Conservation (phyloP, 2,888 invertebrate species). For the Metacarcinus magister region DNA sequence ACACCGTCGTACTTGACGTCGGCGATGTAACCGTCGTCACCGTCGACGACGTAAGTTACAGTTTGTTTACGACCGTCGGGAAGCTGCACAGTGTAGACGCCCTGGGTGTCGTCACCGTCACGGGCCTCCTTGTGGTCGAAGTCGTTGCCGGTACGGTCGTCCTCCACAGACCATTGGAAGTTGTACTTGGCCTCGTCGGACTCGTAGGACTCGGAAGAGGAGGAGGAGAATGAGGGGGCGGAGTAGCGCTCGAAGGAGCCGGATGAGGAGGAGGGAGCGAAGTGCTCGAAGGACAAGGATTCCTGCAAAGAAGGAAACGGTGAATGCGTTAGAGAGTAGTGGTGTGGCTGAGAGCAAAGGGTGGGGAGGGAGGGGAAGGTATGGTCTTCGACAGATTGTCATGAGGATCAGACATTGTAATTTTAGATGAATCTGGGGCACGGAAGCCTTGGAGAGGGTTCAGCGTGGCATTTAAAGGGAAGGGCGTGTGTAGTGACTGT, state of each 20-base stretch:
- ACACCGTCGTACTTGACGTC: constrained; percentile 68
- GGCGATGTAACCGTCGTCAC: constrained; percentile 68
- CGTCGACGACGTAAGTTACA: constrained; percentile 64
- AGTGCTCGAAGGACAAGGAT: background rate
- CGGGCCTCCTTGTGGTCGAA: constrained; percentile 63
- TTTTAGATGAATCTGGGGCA: background rate
- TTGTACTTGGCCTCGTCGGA: constrained; percentile 61
- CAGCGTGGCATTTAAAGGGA: background rate
- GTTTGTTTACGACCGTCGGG: constrained; percentile 67
- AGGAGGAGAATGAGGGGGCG: background rate
- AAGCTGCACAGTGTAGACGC: constrained; percentile 68
- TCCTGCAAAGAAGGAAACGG: background rate
- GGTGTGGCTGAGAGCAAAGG: background rate
- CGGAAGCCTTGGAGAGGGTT: background rate
- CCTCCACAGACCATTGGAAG: constrained; percentile 62
- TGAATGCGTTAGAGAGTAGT: too few relatives aligned
- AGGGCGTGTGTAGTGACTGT: background rate
- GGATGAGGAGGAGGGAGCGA: background rate
- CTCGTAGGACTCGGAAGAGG: constrained; percentile 29
- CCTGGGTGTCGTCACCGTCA: constrained; percentile 64
- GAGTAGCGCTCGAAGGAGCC: background rate
- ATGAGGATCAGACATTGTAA: background rate
- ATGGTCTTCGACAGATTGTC: background rate
- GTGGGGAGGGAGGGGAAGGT: background rate
- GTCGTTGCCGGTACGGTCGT: constrained; percentile 64